phyloP scores from a whole-genome alignment of 2,113 vertebrate genomes.

The Corythaixoides concolor region DNA sequence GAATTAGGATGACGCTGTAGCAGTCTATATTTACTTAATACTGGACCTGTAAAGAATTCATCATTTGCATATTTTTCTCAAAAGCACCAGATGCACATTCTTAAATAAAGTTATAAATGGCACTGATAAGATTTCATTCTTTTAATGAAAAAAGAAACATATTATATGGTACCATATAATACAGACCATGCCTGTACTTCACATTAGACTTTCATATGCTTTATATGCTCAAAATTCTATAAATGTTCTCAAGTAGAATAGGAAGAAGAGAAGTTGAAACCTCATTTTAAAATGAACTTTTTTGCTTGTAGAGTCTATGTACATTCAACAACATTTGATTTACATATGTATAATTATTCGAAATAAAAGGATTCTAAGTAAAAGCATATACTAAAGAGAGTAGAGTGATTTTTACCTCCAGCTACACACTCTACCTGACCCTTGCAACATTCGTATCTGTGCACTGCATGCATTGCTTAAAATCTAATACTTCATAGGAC shows the following conservation, averaged over 20 bases:
- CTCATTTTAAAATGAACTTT: constrained; percentile 42
- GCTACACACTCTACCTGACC: neutral
- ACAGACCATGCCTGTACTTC: constrained; percentile 37
- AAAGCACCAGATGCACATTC: constrained; percentile 58
- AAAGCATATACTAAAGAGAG: neutral
- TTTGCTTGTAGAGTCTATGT: constrained; percentile 34
- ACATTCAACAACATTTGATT: constrained; percentile 32
- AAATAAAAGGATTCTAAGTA: neutral
- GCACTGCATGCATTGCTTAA: neutral
- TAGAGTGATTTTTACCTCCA: neutral
- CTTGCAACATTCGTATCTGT: neutral
- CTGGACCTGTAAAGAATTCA: constrained; percentile 36
- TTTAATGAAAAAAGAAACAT: constrained; percentile 44
- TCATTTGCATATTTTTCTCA: constrained; percentile 65
- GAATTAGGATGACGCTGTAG: neutral
- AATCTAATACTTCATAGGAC: neutral
- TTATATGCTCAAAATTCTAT: constrained; percentile 20
- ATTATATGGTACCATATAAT: constrained; percentile 12
- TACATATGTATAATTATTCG: constrained; percentile 42
- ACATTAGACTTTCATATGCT: constrained; percentile 33
- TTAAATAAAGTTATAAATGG: constrained; percentile 69
- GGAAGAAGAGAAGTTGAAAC: constrained; percentile 46
- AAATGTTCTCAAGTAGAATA: constrained; percentile 41
- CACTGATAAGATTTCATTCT: constrained; percentile 60
- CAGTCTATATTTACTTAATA: constrained; percentile 48